These are phyloP conservation scores for Falco columbarius DNA, from an alignment of 2,797 vertebrate genomes.

Conservation along the genomic window DNA sequence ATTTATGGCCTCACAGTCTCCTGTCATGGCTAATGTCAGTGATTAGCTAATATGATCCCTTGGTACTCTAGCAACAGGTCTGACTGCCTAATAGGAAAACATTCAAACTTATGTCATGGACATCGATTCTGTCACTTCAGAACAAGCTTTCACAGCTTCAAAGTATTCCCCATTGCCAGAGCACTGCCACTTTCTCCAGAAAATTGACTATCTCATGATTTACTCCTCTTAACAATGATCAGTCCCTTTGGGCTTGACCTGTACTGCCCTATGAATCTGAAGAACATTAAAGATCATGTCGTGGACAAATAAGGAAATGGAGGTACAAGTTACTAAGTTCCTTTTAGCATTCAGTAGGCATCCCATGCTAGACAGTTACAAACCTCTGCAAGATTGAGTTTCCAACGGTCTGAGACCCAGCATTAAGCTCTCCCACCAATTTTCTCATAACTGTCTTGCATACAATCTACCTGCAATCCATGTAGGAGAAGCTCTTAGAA, in stretches of 20 bases:
- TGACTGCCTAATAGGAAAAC: constrained; percentile 35
- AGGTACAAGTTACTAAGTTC: not conserved
- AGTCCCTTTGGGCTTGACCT: not conserved
- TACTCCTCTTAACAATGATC: not conserved
- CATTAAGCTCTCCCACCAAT: not conserved
- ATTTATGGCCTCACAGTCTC: not conserved
- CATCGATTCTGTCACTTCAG: constrained; percentile 56
- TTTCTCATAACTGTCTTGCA: not conserved
- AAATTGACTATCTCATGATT: constrained; percentile 17
- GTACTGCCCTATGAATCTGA: not conserved
- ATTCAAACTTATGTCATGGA: constrained; percentile 13
- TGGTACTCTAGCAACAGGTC: not conserved
- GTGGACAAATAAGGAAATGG: not conserved
- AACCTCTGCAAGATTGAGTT: not conserved
- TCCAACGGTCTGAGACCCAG: not conserved
- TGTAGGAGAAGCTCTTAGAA: not conserved
- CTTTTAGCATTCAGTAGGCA: not conserved
- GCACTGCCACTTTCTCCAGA: not conserved
- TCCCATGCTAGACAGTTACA: not conserved
- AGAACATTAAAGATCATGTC: not conserved
- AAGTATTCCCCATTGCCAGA: not conserved
- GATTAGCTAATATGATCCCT: constrained; percentile 40
- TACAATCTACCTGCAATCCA: not conserved
- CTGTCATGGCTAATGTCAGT: not conserved
- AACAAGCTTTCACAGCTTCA: constrained; percentile 9